Percentiles rank a stretch among this genome's conserved stretches.
These are phyloP conservation scores for Mesembrinibis cayennensis DNA, from an alignment of 2,113 vertebrate genomes.

Conservation along the genomic window DNA sequence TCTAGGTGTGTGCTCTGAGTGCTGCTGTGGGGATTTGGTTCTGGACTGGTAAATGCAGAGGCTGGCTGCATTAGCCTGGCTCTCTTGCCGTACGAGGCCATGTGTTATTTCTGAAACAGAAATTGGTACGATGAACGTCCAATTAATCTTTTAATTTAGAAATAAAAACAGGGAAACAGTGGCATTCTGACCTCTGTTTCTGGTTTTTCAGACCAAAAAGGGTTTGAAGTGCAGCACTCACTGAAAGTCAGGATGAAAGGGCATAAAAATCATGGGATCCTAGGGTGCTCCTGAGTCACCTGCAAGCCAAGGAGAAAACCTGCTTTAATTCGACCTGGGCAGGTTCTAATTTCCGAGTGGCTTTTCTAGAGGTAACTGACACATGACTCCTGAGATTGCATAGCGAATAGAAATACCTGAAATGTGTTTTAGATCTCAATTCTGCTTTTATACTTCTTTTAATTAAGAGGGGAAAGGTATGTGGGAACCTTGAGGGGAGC, in stretches of 20 bases:
- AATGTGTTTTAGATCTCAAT: neutral
- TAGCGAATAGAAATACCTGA: neutral
- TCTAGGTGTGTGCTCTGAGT: neutral
- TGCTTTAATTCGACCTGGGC: neutral
- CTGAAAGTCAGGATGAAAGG: neutral
- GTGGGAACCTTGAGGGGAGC: neutral
- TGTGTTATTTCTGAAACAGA: neutral
- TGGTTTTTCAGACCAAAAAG: neutral
- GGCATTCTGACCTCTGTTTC: neutral
- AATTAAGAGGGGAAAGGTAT: neutral
- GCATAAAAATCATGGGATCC: neutral
- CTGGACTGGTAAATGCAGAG: neutral
- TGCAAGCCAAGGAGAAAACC: neutral
- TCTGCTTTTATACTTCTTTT: neutral
- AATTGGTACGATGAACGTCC: neutral
- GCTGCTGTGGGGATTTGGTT: neutral
- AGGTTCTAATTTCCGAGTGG: neutral
- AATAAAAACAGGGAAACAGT: neutral
- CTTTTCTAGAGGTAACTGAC: neutral
- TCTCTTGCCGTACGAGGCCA: accelerated
- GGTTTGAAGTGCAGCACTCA: neutral
- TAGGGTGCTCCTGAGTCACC: neutral
- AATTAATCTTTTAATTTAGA: neutral
- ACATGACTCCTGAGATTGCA: neutral
- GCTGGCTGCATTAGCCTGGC: neutral